These are phyloP conservation scores for Buceros bicornis DNA, from an alignment of 2,797 vertebrate genomes.

Conservation along the genomic window DNA sequence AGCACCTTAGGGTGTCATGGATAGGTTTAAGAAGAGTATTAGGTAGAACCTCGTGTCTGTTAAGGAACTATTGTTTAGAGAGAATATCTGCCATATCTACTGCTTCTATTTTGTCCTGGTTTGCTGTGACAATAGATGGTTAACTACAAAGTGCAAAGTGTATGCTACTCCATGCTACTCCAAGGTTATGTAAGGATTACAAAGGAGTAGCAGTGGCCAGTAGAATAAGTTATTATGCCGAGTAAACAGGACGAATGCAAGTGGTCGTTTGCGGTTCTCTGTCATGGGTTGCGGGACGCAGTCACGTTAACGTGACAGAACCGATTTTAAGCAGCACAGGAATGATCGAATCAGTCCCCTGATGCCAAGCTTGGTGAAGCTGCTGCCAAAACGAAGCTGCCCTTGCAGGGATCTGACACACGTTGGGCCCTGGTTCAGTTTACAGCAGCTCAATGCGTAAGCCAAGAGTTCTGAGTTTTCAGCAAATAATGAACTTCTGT, in stretches of 20 bases:
- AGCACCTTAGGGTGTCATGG: not conserved
- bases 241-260: not conserved
- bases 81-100: rapidly evolving
- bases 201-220: not conserved
- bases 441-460: not conserved
- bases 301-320: not conserved
- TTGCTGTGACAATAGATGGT: not conserved
- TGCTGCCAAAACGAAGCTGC: not conserved
- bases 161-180: not conserved
- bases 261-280: not conserved
- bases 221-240: not conserved
- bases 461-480: not conserved
- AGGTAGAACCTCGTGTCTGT: not conserved
- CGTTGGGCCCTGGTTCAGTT: not conserved
- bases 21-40: not conserved
- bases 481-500: not conserved
- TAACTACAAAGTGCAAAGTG: not conserved
- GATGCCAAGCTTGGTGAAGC: not conserved
- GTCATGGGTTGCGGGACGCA: not conserved
- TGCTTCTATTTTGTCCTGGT: not conserved
- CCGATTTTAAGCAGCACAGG: not conserved
- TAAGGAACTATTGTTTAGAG: not conserved
- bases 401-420: not conserved
- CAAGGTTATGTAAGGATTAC: not conserved
- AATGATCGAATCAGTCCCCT: not conserved